Evolutionary conservation across 2,797 vertebrate genomes (phyloP).

Genomic region (Fistularia tabacaria): DNA sequence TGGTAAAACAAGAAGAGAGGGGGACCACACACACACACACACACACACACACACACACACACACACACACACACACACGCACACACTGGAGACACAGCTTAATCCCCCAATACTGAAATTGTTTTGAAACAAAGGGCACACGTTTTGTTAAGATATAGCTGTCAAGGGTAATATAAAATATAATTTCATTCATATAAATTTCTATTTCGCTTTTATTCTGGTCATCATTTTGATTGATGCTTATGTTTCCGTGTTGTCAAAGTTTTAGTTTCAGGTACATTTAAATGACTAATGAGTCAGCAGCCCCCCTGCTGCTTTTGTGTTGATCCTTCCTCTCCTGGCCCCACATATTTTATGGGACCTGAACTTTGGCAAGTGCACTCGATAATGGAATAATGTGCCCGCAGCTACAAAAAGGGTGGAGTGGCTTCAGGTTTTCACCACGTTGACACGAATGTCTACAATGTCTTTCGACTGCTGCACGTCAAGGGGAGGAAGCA

Average conservation of each 20-base stretch:
- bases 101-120: slow-evolving; percentile 42
- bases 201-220: background rate
- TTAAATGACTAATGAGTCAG: slow-evolving; percentile 13
- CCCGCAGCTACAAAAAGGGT: slow-evolving; percentile 88
- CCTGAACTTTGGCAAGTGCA: slow-evolving; percentile 49
- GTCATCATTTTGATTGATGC: too few relatives aligned
- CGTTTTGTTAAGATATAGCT: slow-evolving; percentile 28
- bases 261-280: too few relatives aligned
- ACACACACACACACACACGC: slow-evolving; percentile 5
- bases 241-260: too few relatives aligned
- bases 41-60: slow-evolving; percentile 11
- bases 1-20: too few relatives aligned
- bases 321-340: too few relatives aligned
- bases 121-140: slow-evolving; percentile 39
- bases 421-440: slow-evolving; percentile 86
- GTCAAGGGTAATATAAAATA: slow-evolving; percentile 26
- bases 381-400: slow-evolving; percentile 8
- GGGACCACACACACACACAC: background rate
- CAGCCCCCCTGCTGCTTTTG: too few relatives aligned
- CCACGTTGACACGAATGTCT: slow-evolving; percentile 85
- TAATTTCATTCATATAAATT: background rate
- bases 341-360: slow-evolving; percentile 33
- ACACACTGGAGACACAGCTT: too few relatives aligned
- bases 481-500: slow-evolving; percentile 87
- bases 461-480: slow-evolving; percentile 84